Evolutionary conservation across 2,113 vertebrate genomes (phyloP), one percentile per base, ranked within the genome.

Genomic region (Empidonax traillii): DNA sequence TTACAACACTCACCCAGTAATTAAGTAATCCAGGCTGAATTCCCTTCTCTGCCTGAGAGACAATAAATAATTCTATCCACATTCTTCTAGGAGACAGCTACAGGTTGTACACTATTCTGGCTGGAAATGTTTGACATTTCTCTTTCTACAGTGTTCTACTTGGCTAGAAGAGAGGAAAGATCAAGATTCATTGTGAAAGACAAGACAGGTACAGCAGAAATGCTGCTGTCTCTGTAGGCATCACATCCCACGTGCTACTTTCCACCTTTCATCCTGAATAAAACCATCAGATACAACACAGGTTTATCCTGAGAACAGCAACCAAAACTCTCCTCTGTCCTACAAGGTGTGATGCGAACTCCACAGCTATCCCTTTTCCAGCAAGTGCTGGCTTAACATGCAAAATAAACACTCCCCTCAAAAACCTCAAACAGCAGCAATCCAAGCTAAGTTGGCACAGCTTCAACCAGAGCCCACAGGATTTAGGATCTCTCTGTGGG

Each of bases 321-420:
- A 51, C 17, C 22, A 67, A 28, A 81, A 49, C 28, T 39, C 69
- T 61, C 16, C 2, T 10, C 52, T 67, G n/a, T 43, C 31, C 47
- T 46, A 37, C 25, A 25, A 58, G 18, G 9, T 46, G 63, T 0
- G 2, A 65, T 12, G 17, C 59, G 43, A 81, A 21, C 55, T 35
- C 55, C 27, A 37, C 9, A 12, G 63, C 30, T 47, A 17, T 3
- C 35, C 15, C 47, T 71, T 22, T 63, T 17, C 35, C 49, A 80
- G 59, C 25, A 17, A 25, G 62, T 53, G 7, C 30, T 69, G 37
- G 15, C 27, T 86, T 43, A 56, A 18, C 8, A 15, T 33, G 30
- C 20, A 44, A 81, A 77, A 43, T 3, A 27, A 37, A 46, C 8
- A 15, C 1, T 2, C 2, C 14, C 4, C 15, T 6, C 10, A 5